phyloP scores from a whole-genome alignment of 1,140 invertebrate species.

The Trinorchestia longiramus region DNA sequence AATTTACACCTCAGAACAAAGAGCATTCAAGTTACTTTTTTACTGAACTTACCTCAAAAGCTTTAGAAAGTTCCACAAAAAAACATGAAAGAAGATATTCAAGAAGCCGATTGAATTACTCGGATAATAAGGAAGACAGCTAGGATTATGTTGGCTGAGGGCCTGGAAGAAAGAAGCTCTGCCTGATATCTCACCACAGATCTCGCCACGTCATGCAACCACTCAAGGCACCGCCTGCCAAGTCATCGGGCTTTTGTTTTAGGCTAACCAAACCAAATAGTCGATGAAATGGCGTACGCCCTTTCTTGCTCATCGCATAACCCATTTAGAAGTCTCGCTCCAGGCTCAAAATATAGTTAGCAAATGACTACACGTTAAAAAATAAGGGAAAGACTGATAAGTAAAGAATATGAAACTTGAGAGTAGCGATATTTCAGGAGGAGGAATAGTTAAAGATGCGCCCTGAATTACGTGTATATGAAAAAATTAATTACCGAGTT shows the following conservation, averaged over 20 bases:
- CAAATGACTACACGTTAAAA: background rate
- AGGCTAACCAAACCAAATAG: conserved; percentile 42
- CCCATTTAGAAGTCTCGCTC: conserved; percentile 27
- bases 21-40: background rate
- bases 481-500: background rate
- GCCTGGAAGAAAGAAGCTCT: background rate
- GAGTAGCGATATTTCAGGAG: background rate
- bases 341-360: background rate
- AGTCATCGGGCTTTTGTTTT: conserved; percentile 29
- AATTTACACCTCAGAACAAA: background rate
- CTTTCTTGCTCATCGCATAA: background rate
- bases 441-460: background rate
- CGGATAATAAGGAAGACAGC: background rate
- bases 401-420: background rate
- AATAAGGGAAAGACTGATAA: background rate
- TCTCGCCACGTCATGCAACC: background rate
- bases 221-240: background rate
- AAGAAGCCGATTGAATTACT: conserved; percentile 8
- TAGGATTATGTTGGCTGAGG: background rate
- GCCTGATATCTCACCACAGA: background rate
- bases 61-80: background rate
- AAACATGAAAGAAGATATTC: background rate
- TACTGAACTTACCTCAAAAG: background rate
- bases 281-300: conserved; percentile 42
- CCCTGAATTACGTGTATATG: background rate